A percentile compares a stretch with the other conserved stretches of the same genome.
Conservation (phyloP, 2,888 invertebrate species). For the Stenodema calcarata region DNA sequence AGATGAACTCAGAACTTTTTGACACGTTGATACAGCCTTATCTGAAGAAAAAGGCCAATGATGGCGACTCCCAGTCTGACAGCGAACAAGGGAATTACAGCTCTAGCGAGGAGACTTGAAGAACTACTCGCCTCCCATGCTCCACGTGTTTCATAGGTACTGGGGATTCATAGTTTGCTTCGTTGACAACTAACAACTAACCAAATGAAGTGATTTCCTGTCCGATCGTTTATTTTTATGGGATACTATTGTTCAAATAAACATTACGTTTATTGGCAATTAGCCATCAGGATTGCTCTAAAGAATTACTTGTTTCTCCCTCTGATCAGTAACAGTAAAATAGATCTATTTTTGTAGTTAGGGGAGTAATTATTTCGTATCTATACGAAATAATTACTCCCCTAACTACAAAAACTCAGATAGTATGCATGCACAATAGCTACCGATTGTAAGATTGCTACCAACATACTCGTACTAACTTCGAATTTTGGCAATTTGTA, state of each 20-base stretch:
- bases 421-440: no score
- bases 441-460: no score
- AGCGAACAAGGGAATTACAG: constrained; percentile 2
- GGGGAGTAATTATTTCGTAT: no score
- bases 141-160: not conserved
- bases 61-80: not conserved
- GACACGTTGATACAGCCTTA: not conserved
- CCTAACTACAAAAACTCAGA: no score
- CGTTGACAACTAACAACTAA: not conserved
- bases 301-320: not conserved
- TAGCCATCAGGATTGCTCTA: not conserved
- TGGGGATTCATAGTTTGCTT: not conserved
- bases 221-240: not conserved
- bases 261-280: not conserved
- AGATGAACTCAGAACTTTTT: constrained; percentile 9
- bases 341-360: not conserved
- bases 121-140: no score
- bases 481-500: no score
- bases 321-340: not conserved
- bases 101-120: not conserved
- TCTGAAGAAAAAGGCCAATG: not conserved
- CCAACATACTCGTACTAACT: no score
- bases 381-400: no score
- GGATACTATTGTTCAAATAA: not conserved
- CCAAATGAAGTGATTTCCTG: not conserved